Base-by-base conservation (phyloP, 2,888 invertebrate species). In the Drosophila prostipennis region DNA sequence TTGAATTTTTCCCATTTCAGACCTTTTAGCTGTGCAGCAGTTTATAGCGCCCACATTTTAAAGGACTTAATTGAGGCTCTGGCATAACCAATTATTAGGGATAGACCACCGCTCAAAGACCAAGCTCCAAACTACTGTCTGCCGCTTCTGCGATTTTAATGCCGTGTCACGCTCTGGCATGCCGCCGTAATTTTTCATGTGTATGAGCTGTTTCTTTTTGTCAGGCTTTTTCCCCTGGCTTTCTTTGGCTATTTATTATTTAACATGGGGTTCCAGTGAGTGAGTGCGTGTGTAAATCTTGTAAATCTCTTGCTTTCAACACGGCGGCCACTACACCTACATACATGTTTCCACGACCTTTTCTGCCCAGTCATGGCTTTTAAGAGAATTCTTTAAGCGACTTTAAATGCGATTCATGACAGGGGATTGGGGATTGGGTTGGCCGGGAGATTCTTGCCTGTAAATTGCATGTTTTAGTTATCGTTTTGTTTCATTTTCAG, bases 221-320 rank as follows among this genome's bases (percentile, higher is more conserved):
- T 54, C 71, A 39, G 70, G 36, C 56, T 57, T 36, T 43, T 46
- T 54, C 78, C 39, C 23, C 36, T 39, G 40, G 37, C 61, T 81
- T 71, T 68, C 55, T 59, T 60, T 76, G 49, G 70, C 79, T 73
- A 85, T 81, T 87, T 85, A 76, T 82, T 81, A 76, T 81, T 87
- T 72, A 77, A 79, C 83, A 74, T 81, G 52, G 37, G 32, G 14
- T 43, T 37, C 42, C 40, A 23, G 56, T 49, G 29, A 45, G 46
- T 54, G 51, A 58, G 63, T 72, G 69, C 84, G 89, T 88, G 87
- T 80, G 72, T 78, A 87, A 88, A 76, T 83, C 89, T 88, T 88
- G 82, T 82, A 82, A 82, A 82, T 88, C 87, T 83, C 61, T 69
- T 72, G 72, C 82, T 87, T 83, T 82, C 82, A 80, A 78, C 87